These are phyloP conservation scores for Bergia sp. DNA, from an alignment of 92 coral and sea anemone species.

Conservation along the genomic window DNA sequence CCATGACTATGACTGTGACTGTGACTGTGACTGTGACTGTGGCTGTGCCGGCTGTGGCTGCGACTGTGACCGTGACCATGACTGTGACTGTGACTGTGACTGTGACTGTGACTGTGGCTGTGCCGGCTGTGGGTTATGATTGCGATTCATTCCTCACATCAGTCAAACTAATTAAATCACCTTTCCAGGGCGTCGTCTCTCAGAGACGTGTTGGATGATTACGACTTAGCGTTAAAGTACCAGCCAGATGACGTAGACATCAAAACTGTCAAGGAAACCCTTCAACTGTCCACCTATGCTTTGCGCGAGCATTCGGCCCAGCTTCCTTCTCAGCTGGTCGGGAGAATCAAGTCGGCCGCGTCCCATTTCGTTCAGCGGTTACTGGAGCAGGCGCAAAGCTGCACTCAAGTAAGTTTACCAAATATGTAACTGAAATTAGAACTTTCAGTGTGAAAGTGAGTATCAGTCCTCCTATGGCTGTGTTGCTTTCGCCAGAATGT, in stretches of 20 bases:
- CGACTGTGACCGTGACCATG: no score
- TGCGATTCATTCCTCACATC: no score
- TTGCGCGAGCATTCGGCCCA: conserved; percentile 69
- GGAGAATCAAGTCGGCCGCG: conserved; percentile 20
- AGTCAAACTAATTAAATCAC: neutral
- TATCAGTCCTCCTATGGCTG: no score
- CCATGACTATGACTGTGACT: no score
- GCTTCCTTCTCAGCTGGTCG: conserved; percentile 68
- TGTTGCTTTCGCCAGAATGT: no score
- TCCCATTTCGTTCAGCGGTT: conserved; percentile 10
- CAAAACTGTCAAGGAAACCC: conserved; percentile 75
- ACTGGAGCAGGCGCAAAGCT: conserved; percentile 16
- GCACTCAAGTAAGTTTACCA: conserved; percentile 1
- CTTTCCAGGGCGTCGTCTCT: conserved; percentile 56
- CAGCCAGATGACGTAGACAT: conserved; percentile 63
- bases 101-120: no score
- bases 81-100: no score
- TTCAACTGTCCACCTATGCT: conserved; percentile 77
- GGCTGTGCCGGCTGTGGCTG: no score
- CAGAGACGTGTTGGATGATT: conserved; percentile 74
- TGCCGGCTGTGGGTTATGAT: no score
- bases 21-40: no score
- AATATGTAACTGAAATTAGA: neutral
- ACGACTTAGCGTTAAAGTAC: conserved; percentile 66
- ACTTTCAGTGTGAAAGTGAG: neutral